Evolutionary conservation across 2,113 vertebrate genomes (phyloP).

Genomic region (Sitta europaea): DNA sequence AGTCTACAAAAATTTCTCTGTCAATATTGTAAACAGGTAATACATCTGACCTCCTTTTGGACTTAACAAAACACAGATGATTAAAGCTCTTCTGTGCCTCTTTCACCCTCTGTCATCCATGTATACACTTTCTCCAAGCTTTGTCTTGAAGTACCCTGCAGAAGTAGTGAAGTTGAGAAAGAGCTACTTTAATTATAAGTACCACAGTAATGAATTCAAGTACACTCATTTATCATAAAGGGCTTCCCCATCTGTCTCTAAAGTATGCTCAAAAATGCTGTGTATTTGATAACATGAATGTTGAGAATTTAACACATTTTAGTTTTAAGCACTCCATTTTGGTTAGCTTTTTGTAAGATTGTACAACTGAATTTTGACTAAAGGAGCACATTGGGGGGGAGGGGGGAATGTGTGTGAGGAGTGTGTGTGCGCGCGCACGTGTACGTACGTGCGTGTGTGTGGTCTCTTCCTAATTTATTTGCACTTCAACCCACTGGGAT

Average conservation of each 20-base stretch:
- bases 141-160: constrained; percentile 52
- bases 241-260: constrained; percentile 78
- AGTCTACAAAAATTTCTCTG: constrained; percentile 67
- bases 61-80: constrained; percentile 55
- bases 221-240: constrained; percentile 78
- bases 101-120: background rate
- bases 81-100: background rate
- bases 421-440: constrained; percentile 56
- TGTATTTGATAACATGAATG: constrained; percentile 77
- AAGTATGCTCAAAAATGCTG: constrained; percentile 74
- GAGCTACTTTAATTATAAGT: constrained; percentile 77
- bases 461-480: constrained; percentile 80
- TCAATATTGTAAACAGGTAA: constrained; percentile 59
- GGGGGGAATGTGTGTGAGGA: background rate
- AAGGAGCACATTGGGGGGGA: background rate
- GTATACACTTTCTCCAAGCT: background rate
- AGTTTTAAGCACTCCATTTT: constrained; percentile 29
- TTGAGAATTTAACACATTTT: constrained; percentile 63
- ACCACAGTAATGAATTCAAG: constrained; percentile 78
- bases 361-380: constrained; percentile 9
- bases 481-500: constrained; percentile 71
- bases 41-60: constrained; percentile 49
- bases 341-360: background rate
- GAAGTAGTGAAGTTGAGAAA: constrained; percentile 68
- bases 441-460: constrained; percentile 34